Conservation (phyloP, 1,140 invertebrate species). For the Geopemphigus sp. region DNA sequence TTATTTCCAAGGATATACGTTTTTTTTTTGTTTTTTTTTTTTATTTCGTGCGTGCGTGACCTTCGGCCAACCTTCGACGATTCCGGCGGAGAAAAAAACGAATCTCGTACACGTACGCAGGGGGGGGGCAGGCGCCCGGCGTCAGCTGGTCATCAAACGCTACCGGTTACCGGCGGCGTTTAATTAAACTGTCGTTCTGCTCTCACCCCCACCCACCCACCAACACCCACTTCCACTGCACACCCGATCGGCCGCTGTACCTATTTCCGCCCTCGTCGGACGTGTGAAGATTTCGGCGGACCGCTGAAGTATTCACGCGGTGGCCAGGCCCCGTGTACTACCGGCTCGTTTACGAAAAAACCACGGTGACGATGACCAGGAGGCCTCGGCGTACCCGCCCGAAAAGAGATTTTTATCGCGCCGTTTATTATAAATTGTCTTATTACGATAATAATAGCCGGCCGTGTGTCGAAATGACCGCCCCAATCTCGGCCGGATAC, state of each 20-base stretch:
- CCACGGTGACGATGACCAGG: not conserved
- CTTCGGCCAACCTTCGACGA: not conserved
- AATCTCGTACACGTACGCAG: not conserved
- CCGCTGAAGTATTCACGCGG: too few species aligned
- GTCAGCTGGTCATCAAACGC: conserved; percentile 20
- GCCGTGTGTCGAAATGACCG: conserved; percentile 18
- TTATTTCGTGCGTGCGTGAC: not conserved
- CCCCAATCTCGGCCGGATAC: conserved; percentile 8
- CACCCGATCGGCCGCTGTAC: too few species aligned
- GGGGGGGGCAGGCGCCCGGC: not conserved
- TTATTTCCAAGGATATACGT: too few species aligned
- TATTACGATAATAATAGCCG: not conserved
- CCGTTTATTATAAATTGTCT: not conserved
- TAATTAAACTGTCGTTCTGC: too few species aligned
- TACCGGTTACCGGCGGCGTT: not conserved
- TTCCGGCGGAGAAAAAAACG: too few species aligned
- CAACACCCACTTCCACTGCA: too few species aligned
- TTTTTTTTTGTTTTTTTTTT: conserved; percentile 6
- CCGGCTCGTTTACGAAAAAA: not conserved
- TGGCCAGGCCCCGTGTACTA: not conserved
- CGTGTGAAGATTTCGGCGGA: too few species aligned
- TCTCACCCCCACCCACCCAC: too few species aligned
- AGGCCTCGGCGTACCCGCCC: not conserved
- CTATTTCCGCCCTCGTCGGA: too few species aligned
- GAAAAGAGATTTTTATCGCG: conserved; percentile 5